These are phyloP conservation scores for Lamellibrachia satsuma DNA, from an alignment of 2,888 invertebrate species.

Conservation along the genomic window DNA sequence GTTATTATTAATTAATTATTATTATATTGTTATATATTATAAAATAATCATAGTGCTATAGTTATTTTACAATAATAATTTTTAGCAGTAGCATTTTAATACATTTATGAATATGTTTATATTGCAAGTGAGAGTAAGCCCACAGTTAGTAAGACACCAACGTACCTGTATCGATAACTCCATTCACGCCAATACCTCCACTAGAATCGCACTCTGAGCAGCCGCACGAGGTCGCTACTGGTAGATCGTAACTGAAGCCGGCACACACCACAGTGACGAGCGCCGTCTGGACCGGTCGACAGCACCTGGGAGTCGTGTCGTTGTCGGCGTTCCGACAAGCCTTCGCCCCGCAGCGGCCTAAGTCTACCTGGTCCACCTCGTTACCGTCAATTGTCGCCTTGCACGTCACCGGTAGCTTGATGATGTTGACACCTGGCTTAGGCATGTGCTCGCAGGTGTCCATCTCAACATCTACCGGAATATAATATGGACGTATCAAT, in stretches of 20 bases:
- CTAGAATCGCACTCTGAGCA: not conserved
- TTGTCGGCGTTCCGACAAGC: not conserved
- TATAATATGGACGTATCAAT: not conserved
- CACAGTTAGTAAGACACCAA: not conserved
- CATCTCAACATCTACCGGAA: not conserved
- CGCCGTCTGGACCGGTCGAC: not conserved
- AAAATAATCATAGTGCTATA: too few relatives aligned
- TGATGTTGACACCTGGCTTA: not conserved
- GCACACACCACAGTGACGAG: not conserved
- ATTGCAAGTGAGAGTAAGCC: too few relatives aligned
- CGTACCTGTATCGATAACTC: not conserved
- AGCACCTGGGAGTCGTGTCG: not conserved
- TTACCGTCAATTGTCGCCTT: not conserved
- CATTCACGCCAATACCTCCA: not conserved
- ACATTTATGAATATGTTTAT: too few relatives aligned
- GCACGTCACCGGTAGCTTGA: not conserved
- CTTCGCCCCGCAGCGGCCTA: not conserved
- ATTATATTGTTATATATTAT: too few relatives aligned
- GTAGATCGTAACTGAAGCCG: not conserved
- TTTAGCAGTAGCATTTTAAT: too few relatives aligned
- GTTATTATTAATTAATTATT: too few relatives aligned
- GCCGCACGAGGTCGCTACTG: not conserved
- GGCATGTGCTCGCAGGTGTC: not conserved
- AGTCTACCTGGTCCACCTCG: not conserved
- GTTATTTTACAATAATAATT: too few relatives aligned